Base-by-base conservation (phyloP, 2,888 invertebrate genomes). In the Rhagophthalmus giganteus region DNA sequence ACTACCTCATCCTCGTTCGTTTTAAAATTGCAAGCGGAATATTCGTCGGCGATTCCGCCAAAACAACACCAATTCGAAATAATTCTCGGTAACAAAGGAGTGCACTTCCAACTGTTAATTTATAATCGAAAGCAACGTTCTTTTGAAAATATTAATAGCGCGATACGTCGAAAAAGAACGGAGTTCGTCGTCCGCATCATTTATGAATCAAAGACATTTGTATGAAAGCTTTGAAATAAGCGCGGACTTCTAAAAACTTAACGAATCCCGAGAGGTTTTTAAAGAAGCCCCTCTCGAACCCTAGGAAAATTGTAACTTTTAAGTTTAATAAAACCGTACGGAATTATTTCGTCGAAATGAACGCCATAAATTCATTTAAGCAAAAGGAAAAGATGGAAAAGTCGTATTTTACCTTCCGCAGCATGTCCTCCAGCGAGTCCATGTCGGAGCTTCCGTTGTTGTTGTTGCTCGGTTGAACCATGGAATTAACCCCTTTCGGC, bases 341-440 rank as follows among this genome's bases (percentile, higher is more conserved):
- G n/a, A n/a, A n/a, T n/a, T n/a, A n/a, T n/a, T n/a, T n/a, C n/a
- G n/a, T n/a, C n/a, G n/a, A n/a, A n/a, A n/a, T n/a, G n/a, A n/a
- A n/a, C n/a, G n/a, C n/a, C n/a, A n/a, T n/a, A n/a, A n/a, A n/a
- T n/a, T n/a, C n/a, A n/a, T n/a, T n/a, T n/a, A n/a, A n/a, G n/a
- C n/a, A n/a, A n/a, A n/a, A n/a, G n/a, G n/a, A n/a, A n/a, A n/a
- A n/a, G n/a, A n/a, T n/a, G n/a, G n/a, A n/a, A n/a, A n/a, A 5
- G 20, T 20, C 7, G 7, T 11, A 32, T 13, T 30, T 67, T 73
- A 74, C 74, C 74, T 74, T 74, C 73, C 74, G 72, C 63, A 74
- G 65, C 74, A 74, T 74, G 74, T 74, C 74, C 74, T 74, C 73
- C 46, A 74, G 65, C 46, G 74, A 74, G 73, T 74, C 74, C 73